Conservation (phyloP, 2,113 vertebrate genomes). For the Gymnogyps californianus region DNA sequence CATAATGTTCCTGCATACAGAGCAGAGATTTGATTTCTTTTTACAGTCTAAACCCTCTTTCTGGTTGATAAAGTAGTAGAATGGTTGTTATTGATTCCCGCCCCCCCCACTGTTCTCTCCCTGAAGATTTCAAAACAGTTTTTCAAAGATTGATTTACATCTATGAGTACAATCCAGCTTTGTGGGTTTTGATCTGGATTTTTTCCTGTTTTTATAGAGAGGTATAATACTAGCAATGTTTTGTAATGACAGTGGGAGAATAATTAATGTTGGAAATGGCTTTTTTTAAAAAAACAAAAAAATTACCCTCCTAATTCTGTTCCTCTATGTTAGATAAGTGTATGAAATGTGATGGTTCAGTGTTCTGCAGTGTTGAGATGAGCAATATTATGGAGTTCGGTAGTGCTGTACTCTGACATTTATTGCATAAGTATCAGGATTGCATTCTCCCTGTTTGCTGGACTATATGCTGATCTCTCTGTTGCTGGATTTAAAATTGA, state of each 20-base stretch:
- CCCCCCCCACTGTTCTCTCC: not conserved
- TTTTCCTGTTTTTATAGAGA: not conserved
- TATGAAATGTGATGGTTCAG: not conserved
- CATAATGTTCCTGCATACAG: not conserved
- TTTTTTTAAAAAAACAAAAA: not conserved
- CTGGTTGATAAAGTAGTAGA: not conserved
- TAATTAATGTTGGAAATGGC: not conserved
- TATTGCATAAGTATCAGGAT: not conserved
- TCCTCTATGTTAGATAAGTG: not conserved
- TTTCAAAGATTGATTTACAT: not conserved
- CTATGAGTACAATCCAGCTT: not conserved
- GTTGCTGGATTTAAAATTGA: not conserved
- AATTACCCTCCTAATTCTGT: not conserved
- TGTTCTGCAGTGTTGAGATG: not conserved
- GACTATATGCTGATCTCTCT: not conserved
- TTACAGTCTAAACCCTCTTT: not conserved
- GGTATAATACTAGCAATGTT: not conserved
- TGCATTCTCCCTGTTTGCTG: not conserved
- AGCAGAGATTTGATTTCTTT: not conserved
- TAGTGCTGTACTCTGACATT: not conserved
- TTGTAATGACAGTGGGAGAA: not conserved
- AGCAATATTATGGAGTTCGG: not conserved
- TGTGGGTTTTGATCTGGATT: not conserved
- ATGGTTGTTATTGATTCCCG: not conserved
- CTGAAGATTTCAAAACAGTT: not conserved